Evolutionary conservation across 1,140 invertebrate genomes (phyloP).

Genomic region (Ruditapes philippinarum): DNA sequence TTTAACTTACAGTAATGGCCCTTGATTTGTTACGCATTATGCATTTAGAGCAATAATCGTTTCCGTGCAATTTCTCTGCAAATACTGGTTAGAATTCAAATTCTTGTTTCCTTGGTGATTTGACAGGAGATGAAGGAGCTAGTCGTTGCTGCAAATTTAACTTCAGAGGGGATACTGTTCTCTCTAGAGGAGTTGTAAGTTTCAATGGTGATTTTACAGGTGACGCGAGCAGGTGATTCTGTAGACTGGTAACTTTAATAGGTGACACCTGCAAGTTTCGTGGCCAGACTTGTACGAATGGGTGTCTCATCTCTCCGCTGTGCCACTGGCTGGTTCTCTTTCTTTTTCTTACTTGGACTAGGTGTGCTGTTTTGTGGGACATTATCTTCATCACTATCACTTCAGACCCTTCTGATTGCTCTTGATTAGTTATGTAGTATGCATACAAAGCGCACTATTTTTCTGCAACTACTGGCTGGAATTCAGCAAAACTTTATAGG

Average conservation of each 20-base stretch:
- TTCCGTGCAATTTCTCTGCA: too few species aligned
- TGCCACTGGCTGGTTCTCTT: not conserved
- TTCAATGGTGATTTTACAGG: slow-evolving; percentile 40
- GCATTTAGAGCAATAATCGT: too few species aligned
- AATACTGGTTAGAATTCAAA: too few species aligned
- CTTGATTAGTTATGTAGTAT: too few species aligned
- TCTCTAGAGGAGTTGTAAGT: not conserved
- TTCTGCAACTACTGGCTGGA: too few species aligned
- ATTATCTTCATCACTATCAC: slow-evolving; percentile 28
- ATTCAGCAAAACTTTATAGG: too few species aligned
- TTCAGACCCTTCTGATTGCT: too few species aligned
- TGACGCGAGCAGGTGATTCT: not conserved
- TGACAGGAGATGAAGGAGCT: not conserved
- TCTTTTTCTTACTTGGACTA: slow-evolving; percentile 66
- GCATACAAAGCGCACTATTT: too few species aligned
- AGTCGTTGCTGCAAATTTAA: not conserved
- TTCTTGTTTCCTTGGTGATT: not conserved
- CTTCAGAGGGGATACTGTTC: slow-evolving; percentile 22
- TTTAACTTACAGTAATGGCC: too few species aligned
- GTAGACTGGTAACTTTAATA: slow-evolving; percentile 14
- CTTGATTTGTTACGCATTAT: too few species aligned
- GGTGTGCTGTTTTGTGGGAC: not conserved
- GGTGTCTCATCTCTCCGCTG: slow-evolving; percentile 66
- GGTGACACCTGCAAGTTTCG: slow-evolving; percentile 48
- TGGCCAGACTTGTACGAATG: slow-evolving; percentile 38